Evolutionary conservation across 2,797 vertebrate genomes (phyloP), one percentile per base, ranked within the genome.

Genomic region (Halcyon badia): DNA sequence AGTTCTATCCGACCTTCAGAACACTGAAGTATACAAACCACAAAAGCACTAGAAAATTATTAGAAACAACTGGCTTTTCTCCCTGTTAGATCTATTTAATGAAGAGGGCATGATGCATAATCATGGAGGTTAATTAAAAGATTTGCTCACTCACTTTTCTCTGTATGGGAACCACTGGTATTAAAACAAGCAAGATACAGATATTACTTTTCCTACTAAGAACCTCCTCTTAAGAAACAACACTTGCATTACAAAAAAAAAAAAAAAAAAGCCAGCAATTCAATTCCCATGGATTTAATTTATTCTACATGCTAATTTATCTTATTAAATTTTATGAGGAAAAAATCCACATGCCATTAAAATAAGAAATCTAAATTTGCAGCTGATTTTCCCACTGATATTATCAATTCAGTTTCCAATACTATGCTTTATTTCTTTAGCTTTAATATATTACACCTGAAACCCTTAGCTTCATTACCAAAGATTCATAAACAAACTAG

Each of bases 1-100:
- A 97, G 96, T 84, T 98, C 97, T 95, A 96, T 94, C 97, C 72
- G 78, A 98, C 96, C 97, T 96, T 96, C 96, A 93, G 87, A 97
- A 98, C 90, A 94, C 94, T 97, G 95, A 96, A 97, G 94, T 95
- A 97, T 86, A 97, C 73, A 95, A 94, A 91, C 87, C 94, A 96
- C 95, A 98, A 96, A 97, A 98, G 95, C 90, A 84, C 80, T 54
- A 83, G 82, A 94, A 97, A 98, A 97, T 96, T 89, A 96, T 90
- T 94, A 96, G 96, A 95, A 97, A 95, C 87, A 96, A 96, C 76
- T 89, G 81, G 89, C 94, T 92, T 85, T 95, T 96, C 89, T 96
- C 82, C 80, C 68, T 87, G 79, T 75, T 89, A 88, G 85, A 97
- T 92, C 91, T 85, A 57, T 89, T 94, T 95, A 97, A 96, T 96